phyloP scores from a whole-genome alignment of 2,797 vertebrate species.

The Parauchenoglanis ngamensis region DNA sequence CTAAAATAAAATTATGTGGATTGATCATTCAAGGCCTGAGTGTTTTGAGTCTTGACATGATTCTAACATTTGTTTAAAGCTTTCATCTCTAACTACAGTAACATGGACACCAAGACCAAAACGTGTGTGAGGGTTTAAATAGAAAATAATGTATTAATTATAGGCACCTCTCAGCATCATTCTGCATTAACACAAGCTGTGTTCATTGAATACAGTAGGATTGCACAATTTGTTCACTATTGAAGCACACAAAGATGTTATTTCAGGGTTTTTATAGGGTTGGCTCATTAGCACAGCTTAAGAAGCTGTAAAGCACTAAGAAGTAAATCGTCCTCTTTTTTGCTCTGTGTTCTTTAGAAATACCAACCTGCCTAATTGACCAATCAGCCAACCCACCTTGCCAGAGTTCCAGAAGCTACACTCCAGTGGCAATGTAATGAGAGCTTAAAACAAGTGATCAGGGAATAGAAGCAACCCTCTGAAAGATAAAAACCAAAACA shows the following conservation, averaged over 20 bases:
- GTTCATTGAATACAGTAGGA: slow-evolving; percentile 10
- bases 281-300: slow-evolving; percentile 36
- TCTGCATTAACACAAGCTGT: not conserved
- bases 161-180: not conserved
- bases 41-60: not conserved
- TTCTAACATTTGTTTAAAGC: not conserved
- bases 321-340: slow-evolving; percentile 40
- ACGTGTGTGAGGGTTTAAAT: not conserved
- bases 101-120: not conserved
- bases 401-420: slow-evolving; percentile 22
- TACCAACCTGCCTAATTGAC: slow-evolving; percentile 45
- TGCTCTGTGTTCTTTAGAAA: slow-evolving; percentile 30
- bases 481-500: slow-evolving; percentile 20
- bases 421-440: not conserved
- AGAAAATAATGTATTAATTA: not conserved
- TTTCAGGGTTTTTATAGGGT: slow-evolving; percentile 21
- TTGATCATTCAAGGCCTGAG: not conserved
- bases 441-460: not conserved
- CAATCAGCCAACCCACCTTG: slow-evolving; percentile 30
- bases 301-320: slow-evolving; percentile 21
- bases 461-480: not conserved
- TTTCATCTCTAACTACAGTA: not conserved
- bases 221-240: slow-evolving; percentile 22
- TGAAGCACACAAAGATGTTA: slow-evolving; percentile 19
- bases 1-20: not conserved